phyloP scores from a whole-genome alignment of 2,797 vertebrate species.

The Anableps anableps region DNA sequence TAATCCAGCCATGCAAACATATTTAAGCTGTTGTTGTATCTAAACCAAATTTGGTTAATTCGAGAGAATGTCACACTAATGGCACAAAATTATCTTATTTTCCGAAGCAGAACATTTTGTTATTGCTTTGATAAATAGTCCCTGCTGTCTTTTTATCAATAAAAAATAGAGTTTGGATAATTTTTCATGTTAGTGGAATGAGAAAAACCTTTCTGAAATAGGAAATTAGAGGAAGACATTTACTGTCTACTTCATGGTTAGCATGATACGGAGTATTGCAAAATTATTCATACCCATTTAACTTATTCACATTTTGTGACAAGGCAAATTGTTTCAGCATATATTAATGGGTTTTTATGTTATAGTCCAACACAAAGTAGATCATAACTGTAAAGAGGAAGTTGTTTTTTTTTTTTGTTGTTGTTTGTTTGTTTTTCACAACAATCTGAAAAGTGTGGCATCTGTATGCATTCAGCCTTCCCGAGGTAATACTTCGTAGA shows the following conservation, averaged over 20 bases:
- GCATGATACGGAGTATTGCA: neutral
- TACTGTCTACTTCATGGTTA: neutral
- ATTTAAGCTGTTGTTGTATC: neutral
- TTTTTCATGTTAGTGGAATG: constrained; percentile 6
- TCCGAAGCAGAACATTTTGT: constrained; percentile 13
- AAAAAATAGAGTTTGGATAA: constrained; percentile 5
- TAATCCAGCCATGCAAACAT: neutral
- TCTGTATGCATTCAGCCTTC: too few species aligned
- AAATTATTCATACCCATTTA: neutral
- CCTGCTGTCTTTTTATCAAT: constrained; percentile 3
- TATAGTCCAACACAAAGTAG: neutral
- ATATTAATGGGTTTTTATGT: neutral
- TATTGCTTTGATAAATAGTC: constrained; percentile 1
- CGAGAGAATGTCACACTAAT: neutral
- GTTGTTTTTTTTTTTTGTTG: too few species aligned
- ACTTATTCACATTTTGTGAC: neutral
- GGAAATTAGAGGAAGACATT: neutral
- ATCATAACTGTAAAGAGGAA: neutral
- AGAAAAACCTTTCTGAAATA: neutral
- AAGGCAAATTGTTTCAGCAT: neutral
- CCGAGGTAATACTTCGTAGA: too few species aligned
- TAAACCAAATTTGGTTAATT: constrained; percentile 6
- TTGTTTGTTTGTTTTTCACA: too few species aligned
- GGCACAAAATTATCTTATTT: constrained; percentile 1
- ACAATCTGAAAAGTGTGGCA: too few species aligned